These are phyloP conservation scores for Sebastes oblongus DNA, from an alignment of 2,797 vertebrate species.

Conservation along the genomic window DNA sequence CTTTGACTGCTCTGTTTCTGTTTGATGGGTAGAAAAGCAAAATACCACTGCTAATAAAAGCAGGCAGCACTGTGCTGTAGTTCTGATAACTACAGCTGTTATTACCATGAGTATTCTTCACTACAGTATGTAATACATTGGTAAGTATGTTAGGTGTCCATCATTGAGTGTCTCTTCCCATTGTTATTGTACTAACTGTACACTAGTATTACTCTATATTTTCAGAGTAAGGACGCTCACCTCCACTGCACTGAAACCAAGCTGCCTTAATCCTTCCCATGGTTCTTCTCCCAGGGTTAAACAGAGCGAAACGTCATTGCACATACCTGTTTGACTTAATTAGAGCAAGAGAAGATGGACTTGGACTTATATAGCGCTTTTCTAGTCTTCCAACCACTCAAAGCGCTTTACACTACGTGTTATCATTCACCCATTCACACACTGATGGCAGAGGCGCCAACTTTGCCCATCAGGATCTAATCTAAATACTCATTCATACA, in stretches of 20 bases:
- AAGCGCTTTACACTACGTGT: no score
- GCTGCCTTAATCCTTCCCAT: background rate
- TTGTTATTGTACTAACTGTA: background rate
- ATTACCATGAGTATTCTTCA: background rate
- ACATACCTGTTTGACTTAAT: conserved; percentile 3
- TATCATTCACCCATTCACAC: no score
- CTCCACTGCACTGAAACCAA: background rate
- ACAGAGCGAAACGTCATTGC: background rate
- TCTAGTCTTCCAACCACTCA: no score
- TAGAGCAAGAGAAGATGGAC: background rate
- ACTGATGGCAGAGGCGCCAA: no score
- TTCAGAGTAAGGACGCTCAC: background rate
- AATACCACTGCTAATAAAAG: background rate
- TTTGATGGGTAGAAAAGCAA: background rate
- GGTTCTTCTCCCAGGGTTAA: background rate
- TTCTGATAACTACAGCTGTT: background rate
- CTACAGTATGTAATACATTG: background rate
- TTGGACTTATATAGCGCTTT: no score
- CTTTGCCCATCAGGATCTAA: no score
- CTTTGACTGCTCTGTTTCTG: background rate
- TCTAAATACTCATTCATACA: no score
- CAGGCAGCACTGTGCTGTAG: background rate
- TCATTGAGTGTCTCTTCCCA: background rate
- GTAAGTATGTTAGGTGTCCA: background rate
- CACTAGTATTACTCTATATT: background rate